Conservation (phyloP, 2,888 invertebrate species). For the Ctenicera cuprea region DNA sequence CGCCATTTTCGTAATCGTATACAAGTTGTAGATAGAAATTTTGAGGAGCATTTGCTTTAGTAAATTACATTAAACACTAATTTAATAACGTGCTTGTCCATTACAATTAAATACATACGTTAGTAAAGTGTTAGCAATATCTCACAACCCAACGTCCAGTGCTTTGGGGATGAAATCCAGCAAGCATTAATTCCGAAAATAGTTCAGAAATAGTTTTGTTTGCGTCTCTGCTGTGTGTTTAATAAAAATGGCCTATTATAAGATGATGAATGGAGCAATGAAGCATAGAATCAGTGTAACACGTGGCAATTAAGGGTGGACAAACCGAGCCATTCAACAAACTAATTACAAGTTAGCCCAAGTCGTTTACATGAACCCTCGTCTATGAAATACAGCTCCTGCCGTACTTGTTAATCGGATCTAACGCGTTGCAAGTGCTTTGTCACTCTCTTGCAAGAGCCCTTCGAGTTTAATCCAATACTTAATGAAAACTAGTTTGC, state of each 20-base stretch:
- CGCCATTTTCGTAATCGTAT: no score
- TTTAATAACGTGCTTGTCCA: no score
- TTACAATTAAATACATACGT: no score
- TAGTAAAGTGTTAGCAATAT: no score
- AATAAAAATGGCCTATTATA: conserved; percentile 13
- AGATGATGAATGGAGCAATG: conserved; percentile 38
- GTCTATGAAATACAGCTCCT: conserved; percentile 46
- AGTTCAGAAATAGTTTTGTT: conserved; percentile 26
- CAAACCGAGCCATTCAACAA: conserved; percentile 50
- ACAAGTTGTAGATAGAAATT: no score
- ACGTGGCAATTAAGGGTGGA: conserved; percentile 52
- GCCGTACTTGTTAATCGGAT: conserved; percentile 45
- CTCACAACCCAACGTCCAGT: no score
- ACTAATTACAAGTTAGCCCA: conserved; percentile 53
- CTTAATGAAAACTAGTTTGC: conserved; percentile 29
- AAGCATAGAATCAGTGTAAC: conserved; percentile 43
- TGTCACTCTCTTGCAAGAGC: conserved; percentile 32
- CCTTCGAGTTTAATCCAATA: conserved; percentile 30
- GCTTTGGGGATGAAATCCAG: background rate
- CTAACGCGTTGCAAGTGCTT: conserved; percentile 45
- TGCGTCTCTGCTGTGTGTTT: background rate
- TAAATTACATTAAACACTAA: no score
- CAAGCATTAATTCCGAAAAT: background rate
- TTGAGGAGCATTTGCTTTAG: no score
- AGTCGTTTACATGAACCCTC: conserved; percentile 52